phyloP scores from a whole-genome alignment of 2,888 invertebrate species.

The Furcula furcula region DNA sequence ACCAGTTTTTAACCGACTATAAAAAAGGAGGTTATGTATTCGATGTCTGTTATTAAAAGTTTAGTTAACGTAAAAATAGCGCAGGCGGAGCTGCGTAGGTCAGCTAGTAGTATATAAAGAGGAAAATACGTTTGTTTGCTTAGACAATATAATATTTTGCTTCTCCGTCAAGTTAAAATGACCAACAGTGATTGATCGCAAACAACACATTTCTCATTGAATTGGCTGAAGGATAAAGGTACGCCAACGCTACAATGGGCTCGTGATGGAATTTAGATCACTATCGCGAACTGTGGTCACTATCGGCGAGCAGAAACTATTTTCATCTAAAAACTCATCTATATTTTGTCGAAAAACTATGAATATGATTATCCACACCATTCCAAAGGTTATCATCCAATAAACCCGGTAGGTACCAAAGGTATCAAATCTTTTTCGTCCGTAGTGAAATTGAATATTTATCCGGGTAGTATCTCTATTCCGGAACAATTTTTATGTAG shows the following conservation, averaged over 20 bases:
- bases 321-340: conserved; percentile 55
- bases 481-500: conserved; percentile 81
- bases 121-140: too few relatives aligned
- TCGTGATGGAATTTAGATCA: conserved; percentile 41
- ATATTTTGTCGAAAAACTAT: conserved; percentile 70
- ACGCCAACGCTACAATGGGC: conserved; percentile 15
- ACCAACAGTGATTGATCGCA: neutral
- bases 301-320: conserved; percentile 44
- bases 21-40: too few relatives aligned
- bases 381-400: conserved; percentile 79
- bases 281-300: conserved; percentile 34
- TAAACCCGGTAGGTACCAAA: conserved; percentile 76
- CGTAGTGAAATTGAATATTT: conserved; percentile 82
- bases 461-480: conserved; percentile 81
- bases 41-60: too few relatives aligned
- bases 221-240: conserved; percentile 14
- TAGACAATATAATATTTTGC: too few relatives aligned
- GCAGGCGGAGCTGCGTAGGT: too few relatives aligned
- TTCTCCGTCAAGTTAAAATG: too few relatives aligned
- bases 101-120: too few relatives aligned
- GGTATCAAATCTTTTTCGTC: conserved; percentile 82
- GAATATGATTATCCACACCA: conserved; percentile 79
- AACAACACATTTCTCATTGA: conserved; percentile 4
- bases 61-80: too few relatives aligned
- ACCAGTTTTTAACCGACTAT: too few relatives aligned